phyloP scores from a whole-genome alignment of 2,113 vertebrate species.

The Elgaria multicarinata region DNA sequence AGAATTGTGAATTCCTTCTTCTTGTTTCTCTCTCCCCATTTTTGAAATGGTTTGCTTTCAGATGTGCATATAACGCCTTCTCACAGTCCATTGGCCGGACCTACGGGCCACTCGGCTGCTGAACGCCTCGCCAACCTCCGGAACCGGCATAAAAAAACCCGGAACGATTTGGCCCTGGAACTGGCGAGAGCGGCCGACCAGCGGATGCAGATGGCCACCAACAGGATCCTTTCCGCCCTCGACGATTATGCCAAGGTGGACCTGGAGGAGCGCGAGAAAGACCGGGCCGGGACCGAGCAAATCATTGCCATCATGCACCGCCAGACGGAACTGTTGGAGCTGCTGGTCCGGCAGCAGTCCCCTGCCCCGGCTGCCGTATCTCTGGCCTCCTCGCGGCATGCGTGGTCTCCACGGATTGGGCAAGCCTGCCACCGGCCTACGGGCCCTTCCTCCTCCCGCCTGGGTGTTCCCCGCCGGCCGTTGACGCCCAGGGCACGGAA shows the following conservation, averaged over 20 bases:
- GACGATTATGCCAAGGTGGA: neutral
- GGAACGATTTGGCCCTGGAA: neutral
- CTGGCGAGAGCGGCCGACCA: neutral
- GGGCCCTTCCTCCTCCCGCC: neutral
- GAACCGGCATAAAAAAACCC: constrained; percentile 18
- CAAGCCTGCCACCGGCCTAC: neutral
- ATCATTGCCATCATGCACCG: constrained; percentile 16
- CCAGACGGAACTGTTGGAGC: constrained; percentile 15
- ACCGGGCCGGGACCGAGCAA: neutral
- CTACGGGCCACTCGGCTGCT: neutral
- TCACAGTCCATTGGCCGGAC: neutral
- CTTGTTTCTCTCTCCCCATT: neutral
- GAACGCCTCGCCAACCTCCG: constrained; percentile 5
- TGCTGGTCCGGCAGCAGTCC: neutral
- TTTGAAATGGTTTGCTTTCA: neutral
- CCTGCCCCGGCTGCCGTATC: neutral
- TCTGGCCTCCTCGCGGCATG: neutral
- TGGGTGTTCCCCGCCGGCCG: neutral
- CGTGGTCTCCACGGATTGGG: neutral
- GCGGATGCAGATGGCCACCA: neutral
- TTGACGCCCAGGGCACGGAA: neutral
- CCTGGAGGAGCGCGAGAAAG: constrained; percentile 3
- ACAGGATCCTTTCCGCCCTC: neutral
- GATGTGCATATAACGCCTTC: neutral
- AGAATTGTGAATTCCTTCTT: no score